phyloP scores from a whole-genome alignment of 2,113 vertebrate genomes.

The Asarcornis scutulata region DNA sequence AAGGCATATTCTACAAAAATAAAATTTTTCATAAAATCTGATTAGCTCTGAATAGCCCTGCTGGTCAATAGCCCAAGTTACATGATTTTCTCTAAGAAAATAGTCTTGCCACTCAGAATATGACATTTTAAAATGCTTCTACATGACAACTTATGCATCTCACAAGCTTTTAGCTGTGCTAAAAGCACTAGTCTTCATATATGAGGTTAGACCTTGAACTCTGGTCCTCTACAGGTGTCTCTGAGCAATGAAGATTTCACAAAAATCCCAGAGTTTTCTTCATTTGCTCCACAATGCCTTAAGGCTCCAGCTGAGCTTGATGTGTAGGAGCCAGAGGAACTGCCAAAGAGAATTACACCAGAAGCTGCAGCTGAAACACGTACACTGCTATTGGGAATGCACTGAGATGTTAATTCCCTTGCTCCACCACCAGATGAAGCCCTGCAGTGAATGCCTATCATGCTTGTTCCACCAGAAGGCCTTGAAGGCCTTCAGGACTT shows the following conservation, averaged over 20 bases:
- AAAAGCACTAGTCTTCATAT: neutral
- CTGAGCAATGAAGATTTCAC: neutral
- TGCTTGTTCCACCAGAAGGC: neutral
- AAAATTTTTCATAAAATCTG: neutral
- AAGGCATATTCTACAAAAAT: neutral
- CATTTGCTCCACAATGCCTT: neutral
- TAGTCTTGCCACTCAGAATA: neutral
- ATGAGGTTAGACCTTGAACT: neutral
- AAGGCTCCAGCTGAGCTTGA: neutral
- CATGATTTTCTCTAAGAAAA: neutral
- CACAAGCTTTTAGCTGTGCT: neutral
- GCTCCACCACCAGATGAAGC: neutral
- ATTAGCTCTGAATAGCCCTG: neutral
- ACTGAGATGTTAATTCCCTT: neutral
- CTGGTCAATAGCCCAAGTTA: neutral
- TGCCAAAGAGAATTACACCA: neutral
- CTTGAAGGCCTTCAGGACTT: neutral
- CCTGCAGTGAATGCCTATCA: neutral
- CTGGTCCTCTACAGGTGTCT: neutral
- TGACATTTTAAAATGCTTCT: neutral
- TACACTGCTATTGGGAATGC: neutral
- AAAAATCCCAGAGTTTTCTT: neutral
- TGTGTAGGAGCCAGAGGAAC: neutral
- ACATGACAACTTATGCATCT: rapidly evolving
- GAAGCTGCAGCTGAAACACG: neutral